phyloP scores from a whole-genome alignment of 2,113 vertebrate genomes.

The Dicentrarchus labrax region DNA sequence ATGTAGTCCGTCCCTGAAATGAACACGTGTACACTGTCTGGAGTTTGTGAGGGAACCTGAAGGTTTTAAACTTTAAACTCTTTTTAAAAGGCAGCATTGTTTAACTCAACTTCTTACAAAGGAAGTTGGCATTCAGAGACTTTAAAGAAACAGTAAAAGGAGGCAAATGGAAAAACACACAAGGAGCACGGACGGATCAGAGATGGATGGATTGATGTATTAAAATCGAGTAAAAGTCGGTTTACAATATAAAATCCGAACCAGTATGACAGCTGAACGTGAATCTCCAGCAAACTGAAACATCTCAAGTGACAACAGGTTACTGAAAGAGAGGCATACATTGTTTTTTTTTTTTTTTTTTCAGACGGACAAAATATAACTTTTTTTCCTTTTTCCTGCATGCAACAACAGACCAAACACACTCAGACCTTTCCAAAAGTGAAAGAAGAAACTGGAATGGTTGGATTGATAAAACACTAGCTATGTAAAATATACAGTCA shows the following conservation, averaged over 20 bases:
- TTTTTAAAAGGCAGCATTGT: too few relatives aligned
- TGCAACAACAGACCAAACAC: constrained; percentile 55
- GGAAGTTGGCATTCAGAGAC: neutral
- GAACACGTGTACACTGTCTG: too few relatives aligned
- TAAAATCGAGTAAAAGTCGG: constrained; percentile 38
- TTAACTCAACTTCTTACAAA: neutral
- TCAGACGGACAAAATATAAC: constrained; percentile 19
- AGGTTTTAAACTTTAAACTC: neutral
- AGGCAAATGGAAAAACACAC: neutral
- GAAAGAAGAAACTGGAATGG: constrained; percentile 61
- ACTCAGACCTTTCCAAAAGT: neutral
- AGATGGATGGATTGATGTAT: constrained; percentile 50
- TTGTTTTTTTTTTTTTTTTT: neutral
- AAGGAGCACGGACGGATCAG: neutral
- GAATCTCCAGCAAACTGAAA: neutral
- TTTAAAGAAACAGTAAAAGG: too few relatives aligned
- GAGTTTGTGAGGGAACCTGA: too few relatives aligned
- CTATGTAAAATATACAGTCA: constrained; percentile 27
- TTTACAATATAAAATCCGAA: constrained; percentile 38
- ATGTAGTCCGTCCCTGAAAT: too few relatives aligned
- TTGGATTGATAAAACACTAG: constrained; percentile 33
- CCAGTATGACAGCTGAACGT: constrained; percentile 11
- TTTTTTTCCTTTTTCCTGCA: constrained; percentile 35
- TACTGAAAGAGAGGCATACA: constrained; percentile 6
- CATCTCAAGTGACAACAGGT: constrained; percentile 12